A percentile compares a stretch with the other conserved stretches of the same genome.
Evolutionary conservation across 2,888 invertebrate genomes (phyloP).

Genomic region (Eurytoma adleriae): DNA sequence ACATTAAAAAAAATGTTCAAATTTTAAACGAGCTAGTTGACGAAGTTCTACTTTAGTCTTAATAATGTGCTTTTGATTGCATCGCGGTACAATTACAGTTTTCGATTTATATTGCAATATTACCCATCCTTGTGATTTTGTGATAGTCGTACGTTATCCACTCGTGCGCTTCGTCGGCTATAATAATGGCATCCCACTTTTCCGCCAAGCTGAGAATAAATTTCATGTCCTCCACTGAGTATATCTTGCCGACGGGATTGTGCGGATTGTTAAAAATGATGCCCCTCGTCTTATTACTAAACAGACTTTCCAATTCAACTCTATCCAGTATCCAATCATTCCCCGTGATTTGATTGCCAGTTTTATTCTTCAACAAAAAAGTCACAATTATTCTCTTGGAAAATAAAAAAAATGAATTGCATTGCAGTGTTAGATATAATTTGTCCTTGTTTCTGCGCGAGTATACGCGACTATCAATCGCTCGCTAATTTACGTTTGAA

Average conservation of each 20-base stretch:
- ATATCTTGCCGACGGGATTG: background rate
- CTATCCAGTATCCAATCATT: constrained; percentile 81
- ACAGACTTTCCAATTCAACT: constrained; percentile 86
- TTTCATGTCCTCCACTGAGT: background rate
- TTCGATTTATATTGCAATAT: background rate
- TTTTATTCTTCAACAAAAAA: background rate
- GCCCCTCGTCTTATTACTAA: constrained; percentile 93
- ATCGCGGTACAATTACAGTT: constrained; percentile 20
- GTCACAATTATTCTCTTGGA: background rate
- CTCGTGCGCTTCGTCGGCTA: constrained; percentile 89
- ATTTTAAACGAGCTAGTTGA: no score
- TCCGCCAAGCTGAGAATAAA: background rate
- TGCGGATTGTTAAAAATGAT: constrained; percentile 81
- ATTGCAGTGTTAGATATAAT: background rate
- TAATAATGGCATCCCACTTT: constrained; percentile 82
- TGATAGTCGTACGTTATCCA: background rate
- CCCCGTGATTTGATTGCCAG: background rate
- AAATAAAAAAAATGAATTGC: background rate
- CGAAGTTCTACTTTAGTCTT: no score
- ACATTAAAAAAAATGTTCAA: no score
- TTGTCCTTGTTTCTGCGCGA: no score
- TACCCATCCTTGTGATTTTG: background rate
- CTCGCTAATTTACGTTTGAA: no score
- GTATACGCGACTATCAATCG: no score
- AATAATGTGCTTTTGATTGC: constrained; percentile 84